Base-by-base conservation (phyloP, 35 echinoderm and acorn worm genomes). In the Apostichopus japonicus region DNA sequence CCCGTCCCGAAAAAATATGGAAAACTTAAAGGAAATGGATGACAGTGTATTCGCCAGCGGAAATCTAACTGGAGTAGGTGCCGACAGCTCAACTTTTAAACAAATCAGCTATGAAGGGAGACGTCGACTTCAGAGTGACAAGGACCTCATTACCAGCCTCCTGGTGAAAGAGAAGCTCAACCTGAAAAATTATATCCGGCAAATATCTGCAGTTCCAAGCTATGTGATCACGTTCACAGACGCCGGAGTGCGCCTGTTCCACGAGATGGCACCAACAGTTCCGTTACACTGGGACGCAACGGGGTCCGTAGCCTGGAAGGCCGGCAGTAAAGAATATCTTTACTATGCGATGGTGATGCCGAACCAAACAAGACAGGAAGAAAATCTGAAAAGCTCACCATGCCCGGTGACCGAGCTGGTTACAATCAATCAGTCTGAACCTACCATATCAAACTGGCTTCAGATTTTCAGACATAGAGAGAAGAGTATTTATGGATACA, bases 241-340 rank as follows among this genome's bases (percentile, higher is more conserved):
- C 3, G 83, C 83, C 10, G 83, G 55, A 8, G 53, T 86, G 8
- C 53, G 83, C 11, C 54, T 86, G 15, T 86, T 86, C 23, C 83
- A 86, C 54, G 54, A 86, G 4, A 8, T 87, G 59, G 83, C 83
- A 21, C 22, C 8, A 63, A 86, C 83, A 24, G 54, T 58, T 6
- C 83, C 83, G 6, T 17, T 87, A 11, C 83, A 87, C 55, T 87
- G 83, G 83, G 83, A 87, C n/a, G 83, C 83, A 57, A 87, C 83
- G 10, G 83, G 83, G 52, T 59, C 56, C 13, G 55, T 87, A 61
- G 83, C 55, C 11, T 87, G 56, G 83, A 87, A 87, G 22, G 54
- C 23, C 10, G 83, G 59, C 6, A 55, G 11, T 13, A 83, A 83
- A 56, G 54, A 87, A 87, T 59, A 61, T 22, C 56, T 87, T 8